These are phyloP conservation scores for Nasonovia ribisnigri DNA, from an alignment of 2,888 invertebrate genomes.

Conservation along the genomic window DNA sequence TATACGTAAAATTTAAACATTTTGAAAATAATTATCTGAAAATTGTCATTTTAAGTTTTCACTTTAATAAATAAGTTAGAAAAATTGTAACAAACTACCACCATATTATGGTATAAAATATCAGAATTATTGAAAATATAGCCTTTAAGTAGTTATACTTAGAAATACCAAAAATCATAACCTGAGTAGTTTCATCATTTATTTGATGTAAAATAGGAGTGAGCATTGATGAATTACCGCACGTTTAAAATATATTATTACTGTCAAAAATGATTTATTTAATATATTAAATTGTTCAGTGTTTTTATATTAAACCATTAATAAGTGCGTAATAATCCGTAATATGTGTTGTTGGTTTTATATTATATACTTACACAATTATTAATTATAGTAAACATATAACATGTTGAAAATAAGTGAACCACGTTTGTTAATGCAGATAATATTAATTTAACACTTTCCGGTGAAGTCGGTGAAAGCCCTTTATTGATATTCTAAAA, in stretches of 20 bases:
- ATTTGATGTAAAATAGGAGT: background rate
- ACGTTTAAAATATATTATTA: background rate
- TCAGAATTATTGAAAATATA: too few species aligned
- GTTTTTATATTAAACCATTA: background rate
- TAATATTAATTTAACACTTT: constrained; percentile 14
- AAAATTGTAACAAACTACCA: too few species aligned
- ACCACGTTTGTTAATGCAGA: background rate
- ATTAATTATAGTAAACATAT: constrained; percentile 33
- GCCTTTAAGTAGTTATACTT: too few species aligned
- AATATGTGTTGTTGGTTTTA: background rate
- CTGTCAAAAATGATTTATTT: background rate
- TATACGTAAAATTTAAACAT: background rate
- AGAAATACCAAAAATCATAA: background rate
- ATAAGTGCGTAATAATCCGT: background rate
- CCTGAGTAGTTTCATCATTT: background rate
- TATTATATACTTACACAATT: constrained; percentile 5
- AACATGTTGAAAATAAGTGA: constrained; percentile 23
- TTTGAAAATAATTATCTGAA: background rate
- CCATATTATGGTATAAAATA: too few species aligned
- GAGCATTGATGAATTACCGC: background rate
- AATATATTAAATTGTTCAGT: background rate
- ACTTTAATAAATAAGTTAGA: too few species aligned
- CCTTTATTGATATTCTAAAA: constrained; percentile 29
- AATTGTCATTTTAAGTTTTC: background rate
- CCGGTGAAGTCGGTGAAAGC: background rate